Percentiles rank a stretch among this genome's conserved stretches.
These are phyloP conservation scores for Australoheros facetus DNA, from an alignment of 2,797 vertebrate species.

Conservation along the genomic window DNA sequence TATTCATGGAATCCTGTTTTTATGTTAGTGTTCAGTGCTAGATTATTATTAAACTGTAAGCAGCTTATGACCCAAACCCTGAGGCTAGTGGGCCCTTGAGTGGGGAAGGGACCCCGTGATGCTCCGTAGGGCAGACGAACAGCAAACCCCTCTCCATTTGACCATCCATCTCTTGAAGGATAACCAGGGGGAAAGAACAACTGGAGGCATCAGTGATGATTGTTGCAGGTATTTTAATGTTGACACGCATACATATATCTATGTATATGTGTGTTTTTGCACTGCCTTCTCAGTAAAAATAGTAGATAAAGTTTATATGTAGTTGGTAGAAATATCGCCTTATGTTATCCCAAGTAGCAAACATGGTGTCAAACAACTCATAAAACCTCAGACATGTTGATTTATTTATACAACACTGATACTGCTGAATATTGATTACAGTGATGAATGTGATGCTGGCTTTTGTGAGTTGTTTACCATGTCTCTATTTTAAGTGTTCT, in stretches of 20 bases:
- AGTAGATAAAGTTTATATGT: constrained; percentile 61
- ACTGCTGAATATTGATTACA: constrained; percentile 34
- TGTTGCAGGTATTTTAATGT: constrained; percentile 88
- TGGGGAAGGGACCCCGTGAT: constrained; percentile 74
- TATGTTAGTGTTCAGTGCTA: constrained; percentile 51
- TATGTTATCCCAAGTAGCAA: constrained; percentile 61
- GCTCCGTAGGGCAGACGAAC: constrained; percentile 78
- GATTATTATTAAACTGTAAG: constrained; percentile 59
- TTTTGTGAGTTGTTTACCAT: constrained; percentile 78
- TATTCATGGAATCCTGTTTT: constrained; percentile 53
- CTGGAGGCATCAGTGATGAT: constrained; percentile 86
- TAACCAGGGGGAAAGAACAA: constrained; percentile 86
- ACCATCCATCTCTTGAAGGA: constrained; percentile 83
- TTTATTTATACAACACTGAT: constrained; percentile 21
- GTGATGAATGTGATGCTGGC: constrained; percentile 53
- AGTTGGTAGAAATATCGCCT: constrained; percentile 60
- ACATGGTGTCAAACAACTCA: constrained; percentile 70
- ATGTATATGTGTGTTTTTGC: constrained; percentile 89
- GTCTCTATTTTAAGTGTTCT: constrained; percentile 70
- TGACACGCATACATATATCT: constrained; percentile 88
- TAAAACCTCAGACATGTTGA: constrained; percentile 63
- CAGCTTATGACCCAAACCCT: constrained; percentile 55
- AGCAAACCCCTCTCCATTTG: constrained; percentile 81
- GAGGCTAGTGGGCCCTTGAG: constrained; percentile 74
- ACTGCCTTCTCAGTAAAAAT: constrained; percentile 86